These are phyloP conservation scores for Porites australiensis DNA, from an alignment of 64 coral and sea anemone genomes.

Conservation along the genomic window DNA sequence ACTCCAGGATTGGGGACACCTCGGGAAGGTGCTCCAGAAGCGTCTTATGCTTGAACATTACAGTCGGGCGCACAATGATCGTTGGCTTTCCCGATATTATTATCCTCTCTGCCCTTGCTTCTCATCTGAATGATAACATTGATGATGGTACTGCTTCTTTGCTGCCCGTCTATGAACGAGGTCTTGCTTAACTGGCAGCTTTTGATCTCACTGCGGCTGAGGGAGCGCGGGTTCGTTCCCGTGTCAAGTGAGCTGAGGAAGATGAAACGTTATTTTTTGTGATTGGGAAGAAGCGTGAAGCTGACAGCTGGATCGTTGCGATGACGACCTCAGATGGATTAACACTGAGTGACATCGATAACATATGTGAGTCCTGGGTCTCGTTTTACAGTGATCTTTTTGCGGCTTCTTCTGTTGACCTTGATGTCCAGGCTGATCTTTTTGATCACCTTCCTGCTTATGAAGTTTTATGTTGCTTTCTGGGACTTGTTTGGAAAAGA, in stretches of 20 bases:
- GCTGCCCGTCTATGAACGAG: background rate
- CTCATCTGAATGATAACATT: background rate
- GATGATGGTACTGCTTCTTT: background rate
- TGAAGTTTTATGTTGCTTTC: too few relatives aligned
- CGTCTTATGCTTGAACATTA: background rate
- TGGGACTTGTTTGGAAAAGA: too few relatives aligned
- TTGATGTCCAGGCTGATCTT: background rate
- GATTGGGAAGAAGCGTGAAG: background rate
- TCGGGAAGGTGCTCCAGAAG: background rate
- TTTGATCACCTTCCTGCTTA: background rate
- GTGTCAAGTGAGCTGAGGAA: conserved; percentile 34
- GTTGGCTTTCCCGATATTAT: fast-evolving
- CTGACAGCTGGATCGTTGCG: background rate
- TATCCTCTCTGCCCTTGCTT: background rate
- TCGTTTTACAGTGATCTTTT: background rate
- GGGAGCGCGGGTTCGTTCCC: background rate
- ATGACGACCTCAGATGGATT: background rate
- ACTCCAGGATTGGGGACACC: background rate
- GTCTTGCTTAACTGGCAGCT: background rate
- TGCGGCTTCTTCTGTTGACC: background rate
- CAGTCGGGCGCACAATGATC: too few relatives aligned
- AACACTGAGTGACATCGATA: background rate
- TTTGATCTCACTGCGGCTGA: background rate
- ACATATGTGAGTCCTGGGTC: background rate
- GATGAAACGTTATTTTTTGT: conserved; percentile 11